These are phyloP conservation scores for Epizoanthus ramosus DNA, from an alignment of 92 coral and sea anemone species.

Conservation along the genomic window DNA sequence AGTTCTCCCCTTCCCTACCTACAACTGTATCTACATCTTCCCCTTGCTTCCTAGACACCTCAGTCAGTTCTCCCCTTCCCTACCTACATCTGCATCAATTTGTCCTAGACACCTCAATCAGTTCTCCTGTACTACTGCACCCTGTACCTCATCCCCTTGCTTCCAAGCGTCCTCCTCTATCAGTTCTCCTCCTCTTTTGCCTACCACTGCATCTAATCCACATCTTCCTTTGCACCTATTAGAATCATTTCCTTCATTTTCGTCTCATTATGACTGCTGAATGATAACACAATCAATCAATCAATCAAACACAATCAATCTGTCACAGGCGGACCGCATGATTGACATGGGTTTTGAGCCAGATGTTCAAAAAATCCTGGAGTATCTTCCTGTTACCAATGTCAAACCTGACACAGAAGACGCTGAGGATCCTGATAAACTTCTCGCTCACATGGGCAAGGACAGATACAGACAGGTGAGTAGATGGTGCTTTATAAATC, in stretches of 20 bases:
- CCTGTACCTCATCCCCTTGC: not conserved
- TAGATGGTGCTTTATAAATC: no score
- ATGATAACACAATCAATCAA: not conserved
- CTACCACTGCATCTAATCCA: not conserved
- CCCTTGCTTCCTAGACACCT: no score
- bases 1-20: no score
- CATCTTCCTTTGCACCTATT: not conserved
- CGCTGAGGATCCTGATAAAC: conserved; percentile 94
- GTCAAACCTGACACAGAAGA: conserved; percentile 95
- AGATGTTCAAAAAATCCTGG: conserved; percentile 96
- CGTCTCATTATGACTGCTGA: not conserved
- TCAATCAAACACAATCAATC: not conserved
- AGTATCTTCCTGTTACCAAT: conserved; percentile 94
- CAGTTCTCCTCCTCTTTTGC: not conserved
- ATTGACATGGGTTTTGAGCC: conserved; percentile 99
- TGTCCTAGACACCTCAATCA: no score
- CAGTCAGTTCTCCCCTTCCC: not conserved
- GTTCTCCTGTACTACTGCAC: no score
- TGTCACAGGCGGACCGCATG: conserved; percentile 97
- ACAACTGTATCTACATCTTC: not conserved
- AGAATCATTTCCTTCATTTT: no score
- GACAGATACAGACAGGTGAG: conserved; percentile 95
- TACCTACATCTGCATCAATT: no score
- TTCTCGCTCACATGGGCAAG: conserved; percentile 87
- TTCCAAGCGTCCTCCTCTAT: no score